Percentiles rank a stretch among this genome's conserved stretches.
These are phyloP conservation scores for Solea senegalensis DNA, from an alignment of 2,113 vertebrate species.

Conservation along the genomic window DNA sequence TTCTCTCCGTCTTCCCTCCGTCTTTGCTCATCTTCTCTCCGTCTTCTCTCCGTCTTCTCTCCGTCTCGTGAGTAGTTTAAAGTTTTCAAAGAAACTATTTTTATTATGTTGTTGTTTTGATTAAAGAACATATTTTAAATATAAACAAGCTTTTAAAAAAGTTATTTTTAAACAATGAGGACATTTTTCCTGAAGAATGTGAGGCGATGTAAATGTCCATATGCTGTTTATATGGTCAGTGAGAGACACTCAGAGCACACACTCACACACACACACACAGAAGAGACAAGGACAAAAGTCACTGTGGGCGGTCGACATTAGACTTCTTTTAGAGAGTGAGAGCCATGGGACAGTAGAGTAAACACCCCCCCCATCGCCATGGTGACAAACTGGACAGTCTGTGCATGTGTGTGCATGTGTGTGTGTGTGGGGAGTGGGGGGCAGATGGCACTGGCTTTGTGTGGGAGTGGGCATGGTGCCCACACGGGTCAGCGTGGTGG, in stretches of 20 bases:
- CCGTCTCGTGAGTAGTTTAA: too few species aligned
- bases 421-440: conserved; percentile 5
- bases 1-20: too few species aligned
- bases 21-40: too few species aligned
- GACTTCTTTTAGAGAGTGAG: conserved; percentile 38
- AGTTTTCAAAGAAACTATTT: too few species aligned
- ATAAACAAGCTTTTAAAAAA: too few species aligned
- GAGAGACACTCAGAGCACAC: background rate
- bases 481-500: conserved; percentile 48
- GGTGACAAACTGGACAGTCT: conserved; percentile 63
- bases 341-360: conserved; percentile 38
- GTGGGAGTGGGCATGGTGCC: conserved; percentile 59
- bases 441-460: conserved; percentile 59
- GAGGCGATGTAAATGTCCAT: too few species aligned
- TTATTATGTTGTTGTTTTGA: too few species aligned
- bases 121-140: too few species aligned
- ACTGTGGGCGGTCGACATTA: conserved; percentile 49
- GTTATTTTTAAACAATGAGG: too few species aligned
- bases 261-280: conserved; percentile 32
- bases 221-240: background rate
- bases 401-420: conserved; percentile 35
- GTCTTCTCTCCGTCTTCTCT: too few species aligned
- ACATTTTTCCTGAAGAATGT: too few species aligned
- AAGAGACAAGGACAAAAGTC: conserved; percentile 48
- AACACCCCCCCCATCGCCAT: conserved; percentile 46